Conservation (phyloP, 2,888 invertebrate species). For the Plemyria rubiginata region DNA sequence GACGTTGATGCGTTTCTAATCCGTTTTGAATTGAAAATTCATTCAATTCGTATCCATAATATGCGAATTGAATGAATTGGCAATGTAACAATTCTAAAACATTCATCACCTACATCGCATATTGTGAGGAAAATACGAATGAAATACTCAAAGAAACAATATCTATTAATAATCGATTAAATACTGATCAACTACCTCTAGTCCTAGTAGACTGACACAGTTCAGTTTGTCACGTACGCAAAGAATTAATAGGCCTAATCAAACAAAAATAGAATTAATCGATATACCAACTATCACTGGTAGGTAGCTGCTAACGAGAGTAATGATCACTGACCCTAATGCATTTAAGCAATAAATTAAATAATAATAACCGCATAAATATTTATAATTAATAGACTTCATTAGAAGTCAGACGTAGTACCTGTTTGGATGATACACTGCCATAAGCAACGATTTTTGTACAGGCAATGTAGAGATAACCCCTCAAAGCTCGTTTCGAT, state of each 20-base stretch:
- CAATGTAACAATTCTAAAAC: constrained; percentile 20
- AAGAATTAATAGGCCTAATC: constrained; percentile 45
- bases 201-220: constrained; percentile 65
- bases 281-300: constrained; percentile 23
- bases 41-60: no score
- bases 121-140: constrained; percentile 66
- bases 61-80: constrained; percentile 14
- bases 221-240: constrained; percentile 74
- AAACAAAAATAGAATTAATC: constrained; percentile 12
- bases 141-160: constrained; percentile 44
- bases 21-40: no score
- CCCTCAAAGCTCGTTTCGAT: no score
- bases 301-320: constrained; percentile 54
- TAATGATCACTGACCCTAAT: constrained; percentile 68
- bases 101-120: constrained; percentile 5
- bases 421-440: constrained; percentile 46
- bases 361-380: constrained; percentile 55
- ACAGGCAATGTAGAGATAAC: no score
- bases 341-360: constrained; percentile 54
- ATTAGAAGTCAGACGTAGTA: constrained; percentile 48
- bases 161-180: constrained; percentile 70
- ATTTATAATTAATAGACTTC: constrained; percentile 46
- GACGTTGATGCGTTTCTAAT: no score
- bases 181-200: constrained; percentile 48
- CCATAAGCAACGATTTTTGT: constrained; percentile 44